Conservation (phyloP, 2,888 invertebrate species). For the Bombylius major region DNA sequence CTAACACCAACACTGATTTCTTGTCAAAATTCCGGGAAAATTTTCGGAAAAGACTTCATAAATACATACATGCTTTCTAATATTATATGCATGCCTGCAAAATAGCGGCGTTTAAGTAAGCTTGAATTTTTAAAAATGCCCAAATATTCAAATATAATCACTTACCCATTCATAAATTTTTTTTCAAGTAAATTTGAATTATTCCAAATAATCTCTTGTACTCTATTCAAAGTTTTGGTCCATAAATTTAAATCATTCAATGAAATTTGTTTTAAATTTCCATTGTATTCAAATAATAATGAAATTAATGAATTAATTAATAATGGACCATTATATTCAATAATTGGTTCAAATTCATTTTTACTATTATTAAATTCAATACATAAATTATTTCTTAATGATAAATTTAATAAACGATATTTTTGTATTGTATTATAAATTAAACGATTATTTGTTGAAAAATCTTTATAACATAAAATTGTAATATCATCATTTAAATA, state of each 20-base stretch:
- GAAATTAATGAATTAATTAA: conserved; percentile 20
- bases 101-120: neutral
- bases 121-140: conserved; percentile 21
- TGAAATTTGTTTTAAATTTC: conserved; percentile 25
- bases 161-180: conserved; percentile 2
- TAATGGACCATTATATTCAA: conserved; percentile 24
- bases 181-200: conserved; percentile 26
- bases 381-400: conserved; percentile 18
- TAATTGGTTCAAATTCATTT: conserved; percentile 20
- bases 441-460: conserved; percentile 23
- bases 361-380: neutral
- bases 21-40: too few species aligned
- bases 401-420: conserved; percentile 23
- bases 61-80: too few species aligned
- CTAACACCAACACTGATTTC: too few species aligned
- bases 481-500: conserved; percentile 18
- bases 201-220: conserved; percentile 43
- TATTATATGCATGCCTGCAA: neutral
- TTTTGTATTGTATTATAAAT: conserved; percentile 15
- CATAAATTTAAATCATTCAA: conserved; percentile 26
- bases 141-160: conserved; percentile 24
- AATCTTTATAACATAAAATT: conserved; percentile 21
- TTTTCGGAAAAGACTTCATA: too few species aligned
- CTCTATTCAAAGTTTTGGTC: conserved; percentile 24
- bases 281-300: conserved; percentile 24